A percentile compares a stretch with the other conserved stretches of the same genome.
These are phyloP conservation scores for Ciconia nigra DNA, from an alignment of 2,797 vertebrate genomes.

Conservation along the genomic window DNA sequence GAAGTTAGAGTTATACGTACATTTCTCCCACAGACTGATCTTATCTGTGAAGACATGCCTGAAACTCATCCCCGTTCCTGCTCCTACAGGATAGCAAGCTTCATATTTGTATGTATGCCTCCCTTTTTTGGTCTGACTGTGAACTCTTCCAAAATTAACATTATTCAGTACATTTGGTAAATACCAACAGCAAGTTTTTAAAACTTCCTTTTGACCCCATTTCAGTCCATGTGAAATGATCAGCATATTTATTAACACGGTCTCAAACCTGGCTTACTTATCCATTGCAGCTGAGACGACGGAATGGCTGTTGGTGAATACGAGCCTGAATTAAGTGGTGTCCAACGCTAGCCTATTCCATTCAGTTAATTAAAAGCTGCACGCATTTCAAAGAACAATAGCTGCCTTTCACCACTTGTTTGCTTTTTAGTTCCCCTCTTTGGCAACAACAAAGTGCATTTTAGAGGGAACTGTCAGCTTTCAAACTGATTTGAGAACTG, in stretches of 20 bases:
- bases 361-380: conserved; percentile 51
- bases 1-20: not conserved
- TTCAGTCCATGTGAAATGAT: conserved; percentile 16
- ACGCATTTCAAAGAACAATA: conserved; percentile 32
- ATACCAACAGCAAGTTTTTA: conserved; percentile 14
- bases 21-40: not conserved
- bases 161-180: not conserved
- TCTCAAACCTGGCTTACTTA: conserved; percentile 15
- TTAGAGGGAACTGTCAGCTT: conserved; percentile 40
- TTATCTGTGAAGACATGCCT: not conserved
- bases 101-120: not conserved
- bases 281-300: not conserved
- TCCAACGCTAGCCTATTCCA: not conserved
- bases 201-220: conserved; percentile 34
- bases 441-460: conserved; percentile 41
- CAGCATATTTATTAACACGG: conserved; percentile 33
- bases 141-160: conserved; percentile 44
- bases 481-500: not conserved
- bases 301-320: not conserved
- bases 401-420: conserved; percentile 55
- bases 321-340: not conserved
- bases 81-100: not conserved
- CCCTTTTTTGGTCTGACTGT: not conserved
- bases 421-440: conserved; percentile 47
- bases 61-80: not conserved